Evolutionary conservation across 2,888 invertebrate species (phyloP).

Genomic region (Mesochorus sp.): DNA sequence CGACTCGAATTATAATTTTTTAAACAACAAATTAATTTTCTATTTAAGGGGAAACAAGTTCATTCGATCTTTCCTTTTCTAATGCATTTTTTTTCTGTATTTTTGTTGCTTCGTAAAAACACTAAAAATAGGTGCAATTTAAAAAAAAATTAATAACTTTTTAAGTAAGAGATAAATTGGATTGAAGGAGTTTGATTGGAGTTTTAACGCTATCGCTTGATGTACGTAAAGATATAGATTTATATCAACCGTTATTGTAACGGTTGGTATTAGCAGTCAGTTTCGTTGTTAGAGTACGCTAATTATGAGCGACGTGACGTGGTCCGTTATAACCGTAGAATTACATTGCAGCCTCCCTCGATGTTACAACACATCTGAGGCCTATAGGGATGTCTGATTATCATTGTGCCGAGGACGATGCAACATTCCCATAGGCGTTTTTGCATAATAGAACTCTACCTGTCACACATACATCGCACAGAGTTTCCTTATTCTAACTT

Average conservation of each 20-base stretch:
- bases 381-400: slow-evolving; percentile 42
- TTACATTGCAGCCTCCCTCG: slow-evolving; percentile 35
- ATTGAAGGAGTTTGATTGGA: too few relatives aligned
- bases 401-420: slow-evolving; percentile 39
- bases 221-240: neutral
- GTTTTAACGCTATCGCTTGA: too few relatives aligned
- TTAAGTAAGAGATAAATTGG: too few relatives aligned
- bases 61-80: too few relatives aligned
- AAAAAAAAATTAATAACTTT: too few relatives aligned
- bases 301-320: slow-evolving; percentile 58
- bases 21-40: too few relatives aligned
- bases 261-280: slow-evolving; percentile 22
- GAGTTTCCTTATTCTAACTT: slow-evolving; percentile 12
- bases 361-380: slow-evolving; percentile 31
- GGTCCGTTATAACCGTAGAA: slow-evolving; percentile 26
- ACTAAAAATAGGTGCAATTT: too few relatives aligned
- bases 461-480: slow-evolving; percentile 34
- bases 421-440: slow-evolving; percentile 41
- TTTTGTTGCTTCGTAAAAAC: too few relatives aligned
- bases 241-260: too few relatives aligned
- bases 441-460: slow-evolving; percentile 55
- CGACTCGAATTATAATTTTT: too few relatives aligned
- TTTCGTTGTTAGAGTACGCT: slow-evolving; percentile 37
- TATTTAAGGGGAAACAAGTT: too few relatives aligned
- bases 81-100: too few relatives aligned